Percentiles rank a stretch among this genome's conserved stretches.
Evolutionary conservation across 1,140 invertebrate species (phyloP).

Genomic region (Euwallacea fornicatus): DNA sequence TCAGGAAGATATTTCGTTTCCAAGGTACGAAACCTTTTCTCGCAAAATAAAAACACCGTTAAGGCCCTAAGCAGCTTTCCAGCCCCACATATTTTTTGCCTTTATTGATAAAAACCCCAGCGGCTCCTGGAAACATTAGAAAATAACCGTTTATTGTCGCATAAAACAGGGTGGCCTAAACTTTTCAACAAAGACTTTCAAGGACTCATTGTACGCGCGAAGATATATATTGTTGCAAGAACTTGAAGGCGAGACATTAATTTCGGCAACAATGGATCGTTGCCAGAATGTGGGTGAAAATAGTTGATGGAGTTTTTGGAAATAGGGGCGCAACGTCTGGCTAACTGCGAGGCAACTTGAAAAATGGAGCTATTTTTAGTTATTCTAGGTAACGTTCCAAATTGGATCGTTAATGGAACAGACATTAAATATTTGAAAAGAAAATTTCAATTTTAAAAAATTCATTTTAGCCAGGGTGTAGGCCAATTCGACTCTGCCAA

Average conservation of each 20-base stretch:
- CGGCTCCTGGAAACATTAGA: conserved; percentile 11
- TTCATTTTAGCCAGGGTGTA: too few species aligned
- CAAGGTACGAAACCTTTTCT: conserved; percentile 15
- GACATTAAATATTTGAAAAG: too few species aligned
- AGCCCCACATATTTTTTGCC: conserved; percentile 18
- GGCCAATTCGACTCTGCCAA: too few species aligned
- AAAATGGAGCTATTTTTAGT: conserved; percentile 11
- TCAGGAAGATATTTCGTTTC: not conserved
- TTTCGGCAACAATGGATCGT: conserved; percentile 19
- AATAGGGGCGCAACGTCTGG: not conserved
- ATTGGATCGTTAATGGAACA: too few species aligned
- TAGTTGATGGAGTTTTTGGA: conserved; percentile 19
- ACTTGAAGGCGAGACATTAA: conserved; percentile 21
- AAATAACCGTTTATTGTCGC: conserved; percentile 17
- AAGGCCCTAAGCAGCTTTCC: conserved; percentile 8
- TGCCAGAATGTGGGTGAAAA: conserved; percentile 15
- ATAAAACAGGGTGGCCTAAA: conserved; percentile 16
- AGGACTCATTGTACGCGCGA: conserved; percentile 19
- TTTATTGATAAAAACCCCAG: conserved; percentile 17
- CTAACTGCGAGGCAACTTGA: conserved; percentile 4
- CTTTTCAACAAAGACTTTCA: conserved; percentile 21
- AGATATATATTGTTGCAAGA: conserved; percentile 22
- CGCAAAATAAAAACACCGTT: conserved; percentile 16
- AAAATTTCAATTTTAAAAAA: too few species aligned
- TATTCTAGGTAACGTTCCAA: not conserved